A percentile compares a stretch with the other conserved stretches of the same genome.
phyloP scores from a whole-genome alignment of 2,113 vertebrate species.

The Megatriorchis doriae region DNA sequence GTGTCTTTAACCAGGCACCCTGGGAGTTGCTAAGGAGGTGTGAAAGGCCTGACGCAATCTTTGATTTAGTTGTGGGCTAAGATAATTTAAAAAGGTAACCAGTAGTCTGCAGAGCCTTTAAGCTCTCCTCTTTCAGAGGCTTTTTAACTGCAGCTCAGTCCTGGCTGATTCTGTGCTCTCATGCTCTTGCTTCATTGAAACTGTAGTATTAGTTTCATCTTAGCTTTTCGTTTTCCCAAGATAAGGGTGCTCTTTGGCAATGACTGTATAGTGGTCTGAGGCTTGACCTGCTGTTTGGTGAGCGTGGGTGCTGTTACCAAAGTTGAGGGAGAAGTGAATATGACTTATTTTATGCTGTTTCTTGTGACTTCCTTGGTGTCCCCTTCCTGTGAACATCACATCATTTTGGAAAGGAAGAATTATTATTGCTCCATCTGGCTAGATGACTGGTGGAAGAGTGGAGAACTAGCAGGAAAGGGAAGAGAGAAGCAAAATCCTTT shows the following conservation, averaged over 20 bases:
- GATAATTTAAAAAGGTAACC: not conserved
- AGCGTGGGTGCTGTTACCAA: not conserved
- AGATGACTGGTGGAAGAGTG: not conserved
- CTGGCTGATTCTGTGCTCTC: not conserved
- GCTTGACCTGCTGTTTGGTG: not conserved
- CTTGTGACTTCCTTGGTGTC: not conserved
- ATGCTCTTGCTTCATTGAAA: not conserved
- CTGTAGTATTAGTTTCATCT: not conserved
- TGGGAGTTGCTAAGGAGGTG: not conserved
- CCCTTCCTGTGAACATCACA: not conserved
- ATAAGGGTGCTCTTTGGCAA: not conserved
- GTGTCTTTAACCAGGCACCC: not conserved
- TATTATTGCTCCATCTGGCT: not conserved
- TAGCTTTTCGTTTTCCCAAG: not conserved
- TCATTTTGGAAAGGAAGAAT: not conserved
- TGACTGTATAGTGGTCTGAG: not conserved
- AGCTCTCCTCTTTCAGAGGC: not conserved
- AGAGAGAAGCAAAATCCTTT: not conserved
- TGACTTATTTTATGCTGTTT: not conserved
- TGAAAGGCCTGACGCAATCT: not conserved
- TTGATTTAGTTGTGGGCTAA: not conserved
- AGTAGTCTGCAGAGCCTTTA: not conserved
- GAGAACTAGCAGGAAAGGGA: not conserved
- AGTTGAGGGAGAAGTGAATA: not conserved
- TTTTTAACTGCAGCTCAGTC: not conserved